These are phyloP conservation scores for Argynnis bischoffii DNA, from an alignment of 2,888 invertebrate species.

Conservation along the genomic window DNA sequence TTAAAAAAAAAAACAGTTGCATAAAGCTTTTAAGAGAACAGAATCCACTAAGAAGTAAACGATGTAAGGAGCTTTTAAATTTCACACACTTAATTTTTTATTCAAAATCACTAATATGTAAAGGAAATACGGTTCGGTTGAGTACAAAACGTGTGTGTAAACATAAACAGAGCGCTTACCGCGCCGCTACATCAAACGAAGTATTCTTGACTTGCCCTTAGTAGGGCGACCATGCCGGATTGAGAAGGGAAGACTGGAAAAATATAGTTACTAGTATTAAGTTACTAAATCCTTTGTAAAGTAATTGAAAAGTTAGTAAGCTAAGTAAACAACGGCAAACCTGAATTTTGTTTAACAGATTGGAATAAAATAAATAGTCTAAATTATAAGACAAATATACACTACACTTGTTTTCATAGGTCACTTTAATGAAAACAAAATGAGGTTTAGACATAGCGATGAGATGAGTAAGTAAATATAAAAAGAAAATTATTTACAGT, in stretches of 20 bases:
- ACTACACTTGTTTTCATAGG: no score
- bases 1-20: neutral
- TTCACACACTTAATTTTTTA: conserved; percentile 9
- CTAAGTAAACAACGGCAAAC: no score
- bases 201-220: conserved; percentile 41
- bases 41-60: conserved; percentile 1
- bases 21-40: neutral
- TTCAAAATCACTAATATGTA: conserved; percentile 13
- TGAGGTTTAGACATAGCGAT: no score
- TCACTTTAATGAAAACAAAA: no score
- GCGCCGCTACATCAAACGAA: conserved; percentile 55
- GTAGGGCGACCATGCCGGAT: conserved; percentile 38
- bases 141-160: conserved; percentile 45
- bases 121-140: conserved; percentile 21
- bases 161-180: conserved; percentile 50
- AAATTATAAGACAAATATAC: no score
- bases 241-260: neutral
- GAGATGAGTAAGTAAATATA: no score
- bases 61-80: conserved; percentile 8
- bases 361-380: no score
- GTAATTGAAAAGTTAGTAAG: no score
- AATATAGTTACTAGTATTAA: neutral
- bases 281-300: no score
- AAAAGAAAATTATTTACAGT: no score
- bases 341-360: no score